Conservation (phyloP, 2,113 vertebrate species). For the Hemichromis elongatus region DNA sequence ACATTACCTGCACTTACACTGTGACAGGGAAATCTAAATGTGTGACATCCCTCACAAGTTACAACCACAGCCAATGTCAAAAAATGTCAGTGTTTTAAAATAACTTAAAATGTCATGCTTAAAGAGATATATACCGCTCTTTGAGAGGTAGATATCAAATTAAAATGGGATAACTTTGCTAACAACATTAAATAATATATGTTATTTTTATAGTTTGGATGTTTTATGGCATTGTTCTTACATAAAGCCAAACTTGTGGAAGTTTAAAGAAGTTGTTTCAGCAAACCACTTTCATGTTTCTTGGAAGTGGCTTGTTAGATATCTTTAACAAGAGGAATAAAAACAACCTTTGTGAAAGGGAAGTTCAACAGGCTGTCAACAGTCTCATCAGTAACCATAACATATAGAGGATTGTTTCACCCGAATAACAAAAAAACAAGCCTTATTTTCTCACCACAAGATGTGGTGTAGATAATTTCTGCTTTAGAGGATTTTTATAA, state of each 20-base stretch:
- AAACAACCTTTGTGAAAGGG: not conserved
- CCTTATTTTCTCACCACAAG: not conserved
- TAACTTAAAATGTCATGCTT: not conserved
- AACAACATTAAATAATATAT: too few relatives aligned
- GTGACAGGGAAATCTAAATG: not conserved
- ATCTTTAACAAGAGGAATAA: not conserved
- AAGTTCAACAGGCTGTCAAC: not conserved
- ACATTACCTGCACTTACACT: not conserved
- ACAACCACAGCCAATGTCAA: not conserved
- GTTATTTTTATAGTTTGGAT: not conserved
- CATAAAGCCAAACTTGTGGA: not conserved
- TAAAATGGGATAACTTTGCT: not conserved
- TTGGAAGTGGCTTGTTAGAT: not conserved
- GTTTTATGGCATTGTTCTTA: not conserved
- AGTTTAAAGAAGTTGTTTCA: not conserved
- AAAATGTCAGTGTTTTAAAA: not conserved
- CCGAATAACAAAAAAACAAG: not conserved
- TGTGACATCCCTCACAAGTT: not conserved
- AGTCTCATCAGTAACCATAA: not conserved
- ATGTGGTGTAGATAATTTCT: not conserved
- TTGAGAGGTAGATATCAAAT: not conserved
- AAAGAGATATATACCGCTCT: not conserved
- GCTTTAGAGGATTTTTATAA: not conserved
- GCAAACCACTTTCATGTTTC: not conserved
- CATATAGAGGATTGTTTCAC: not conserved